Base-by-base conservation (phyloP, 2,888 invertebrate species). In the Nudaria mundana region DNA sequence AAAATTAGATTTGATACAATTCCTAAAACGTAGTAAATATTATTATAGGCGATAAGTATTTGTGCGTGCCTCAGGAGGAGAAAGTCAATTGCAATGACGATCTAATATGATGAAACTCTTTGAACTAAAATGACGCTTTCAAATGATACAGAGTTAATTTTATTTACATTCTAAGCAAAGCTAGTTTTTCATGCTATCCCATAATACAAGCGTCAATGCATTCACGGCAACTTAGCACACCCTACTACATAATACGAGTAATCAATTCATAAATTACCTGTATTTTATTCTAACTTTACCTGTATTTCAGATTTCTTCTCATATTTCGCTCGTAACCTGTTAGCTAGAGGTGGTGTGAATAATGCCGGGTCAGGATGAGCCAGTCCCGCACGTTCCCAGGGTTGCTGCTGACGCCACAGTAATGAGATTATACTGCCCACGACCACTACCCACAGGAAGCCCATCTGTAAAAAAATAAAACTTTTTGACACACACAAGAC, bases 281-380 rank as follows among this genome's bases (percentile, higher is more conserved):
- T n/a, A 23, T 10, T 20, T 12, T 16, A 32, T 22, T 48, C 26
- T 25, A 48, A 54, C 24, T 37, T 48, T 63, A 84, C 85, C 81
- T 82, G 77, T 2, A 69, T 53, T 8, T 44, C 64, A 13, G 65
- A 40, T 40, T 76, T 78, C 3, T 68, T 63, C 2, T 55, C 59
- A 11, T 61, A 54, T 11, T 45, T 66, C 0, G 53, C 52, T 25
- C 71, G 51, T 2, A 87, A 55, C 20, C 62, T 48, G 1, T 42
- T 63, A 1, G 87, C 86, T 11, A 87, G 62, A 1, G 79, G 81
- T 0, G 87, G 87, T 0, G 83, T 85, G 57, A 87, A 87, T 18
- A 87, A 71, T 7, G 76, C 77, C 0, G 87, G 86, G 62, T 87
- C 76, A 3, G 87, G 86, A 20, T 72, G 68, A 0, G 55, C 11